These are phyloP conservation scores for Callosobruchus maculatus DNA, from an alignment of 2,888 invertebrate species.

Conservation along the genomic window DNA sequence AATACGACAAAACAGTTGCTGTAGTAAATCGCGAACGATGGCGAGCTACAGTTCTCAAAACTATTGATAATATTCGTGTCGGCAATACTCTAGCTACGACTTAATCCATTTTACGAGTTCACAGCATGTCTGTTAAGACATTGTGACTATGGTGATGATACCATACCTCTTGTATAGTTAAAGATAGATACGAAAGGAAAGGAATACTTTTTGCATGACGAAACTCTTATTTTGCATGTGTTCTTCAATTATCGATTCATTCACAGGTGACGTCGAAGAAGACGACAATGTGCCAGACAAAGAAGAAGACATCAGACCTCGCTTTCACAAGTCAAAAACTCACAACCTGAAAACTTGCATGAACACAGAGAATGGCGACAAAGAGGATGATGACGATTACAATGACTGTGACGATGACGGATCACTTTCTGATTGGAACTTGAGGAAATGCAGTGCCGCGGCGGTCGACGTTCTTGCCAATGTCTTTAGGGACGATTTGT, in stretches of 20 bases:
- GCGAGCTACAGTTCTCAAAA: too few species aligned
- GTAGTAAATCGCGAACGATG: too few species aligned
- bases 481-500: constrained; percentile 91
- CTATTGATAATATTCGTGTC: too few species aligned
- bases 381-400: constrained; percentile 73
- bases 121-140: too few species aligned
- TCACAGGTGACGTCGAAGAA: constrained; percentile 84
- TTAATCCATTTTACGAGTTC: too few species aligned
- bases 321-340: constrained; percentile 92
- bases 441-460: constrained; percentile 97
- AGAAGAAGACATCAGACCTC: constrained; percentile 93
- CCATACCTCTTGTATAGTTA: too few species aligned
- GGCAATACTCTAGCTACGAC: too few species aligned
- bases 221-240: too few species aligned
- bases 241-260: constrained; percentile 48
- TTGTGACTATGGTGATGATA: too few species aligned
- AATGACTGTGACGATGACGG: constrained; percentile 84
- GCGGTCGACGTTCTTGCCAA: constrained; percentile 95
- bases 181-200: too few species aligned
- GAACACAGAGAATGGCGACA: constrained; percentile 52
- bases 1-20: too few species aligned
- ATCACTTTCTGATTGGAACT: constrained; percentile 94
- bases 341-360: constrained; percentile 73
- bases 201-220: too few species aligned
- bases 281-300: constrained; percentile 96